phyloP scores from a whole-genome alignment of 2,113 vertebrate genomes.

The Bombycilla garrulus region DNA sequence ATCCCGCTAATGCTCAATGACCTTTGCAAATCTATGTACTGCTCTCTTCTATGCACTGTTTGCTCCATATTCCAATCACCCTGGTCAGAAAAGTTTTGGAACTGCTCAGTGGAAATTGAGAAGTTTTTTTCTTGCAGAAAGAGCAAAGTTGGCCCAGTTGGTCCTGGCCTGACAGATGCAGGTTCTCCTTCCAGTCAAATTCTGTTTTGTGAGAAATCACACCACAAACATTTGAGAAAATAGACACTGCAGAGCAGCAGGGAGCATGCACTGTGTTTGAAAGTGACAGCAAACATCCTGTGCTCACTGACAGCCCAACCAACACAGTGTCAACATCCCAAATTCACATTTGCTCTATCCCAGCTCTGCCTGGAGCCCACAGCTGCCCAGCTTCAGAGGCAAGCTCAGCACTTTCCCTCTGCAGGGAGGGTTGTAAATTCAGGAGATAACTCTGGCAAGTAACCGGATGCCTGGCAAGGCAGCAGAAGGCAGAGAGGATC shows the following conservation, averaged over 20 bases:
- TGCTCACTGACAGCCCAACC: not conserved
- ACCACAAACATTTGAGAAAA: not conserved
- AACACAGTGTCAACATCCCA: not conserved
- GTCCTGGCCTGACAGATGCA: not conserved
- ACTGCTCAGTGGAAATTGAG: not conserved
- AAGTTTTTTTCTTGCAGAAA: not conserved
- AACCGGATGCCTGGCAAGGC: constrained; percentile 3
- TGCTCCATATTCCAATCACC: not conserved
- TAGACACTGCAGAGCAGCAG: not conserved
- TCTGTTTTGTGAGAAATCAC: not conserved
- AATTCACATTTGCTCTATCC: not conserved
- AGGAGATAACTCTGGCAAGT: constrained; percentile 40
- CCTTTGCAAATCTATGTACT: not conserved
- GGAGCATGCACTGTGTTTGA: not conserved
- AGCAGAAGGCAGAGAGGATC: not conserved
- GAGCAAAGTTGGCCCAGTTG: not conserved
- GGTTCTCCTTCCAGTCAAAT: not conserved
- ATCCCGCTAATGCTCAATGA: not conserved
- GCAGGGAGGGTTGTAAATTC: constrained; percentile 33
- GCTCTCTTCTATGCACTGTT: not conserved
- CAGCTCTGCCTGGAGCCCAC: not conserved
- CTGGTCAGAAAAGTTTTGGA: not conserved
- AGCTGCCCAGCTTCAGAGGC: not conserved
- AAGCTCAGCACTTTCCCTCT: constrained; percentile 5
- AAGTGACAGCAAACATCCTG: not conserved